Conservation (phyloP, 1,140 invertebrate genomes). For the Sinella curviseta region DNA sequence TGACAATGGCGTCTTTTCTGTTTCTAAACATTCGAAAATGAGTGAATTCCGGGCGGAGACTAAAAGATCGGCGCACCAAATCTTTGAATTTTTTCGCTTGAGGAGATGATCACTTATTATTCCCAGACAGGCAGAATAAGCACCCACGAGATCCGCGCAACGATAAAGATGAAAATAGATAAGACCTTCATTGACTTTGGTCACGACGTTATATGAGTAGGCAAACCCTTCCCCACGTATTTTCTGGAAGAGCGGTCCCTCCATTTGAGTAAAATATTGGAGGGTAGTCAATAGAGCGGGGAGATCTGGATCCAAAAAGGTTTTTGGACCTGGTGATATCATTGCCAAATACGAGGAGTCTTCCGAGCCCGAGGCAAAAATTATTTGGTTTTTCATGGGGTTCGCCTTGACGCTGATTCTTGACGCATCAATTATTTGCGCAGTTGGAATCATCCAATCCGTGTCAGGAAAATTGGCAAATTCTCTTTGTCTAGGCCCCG, state of each 20-base stretch:
- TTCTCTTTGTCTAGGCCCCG: neutral
- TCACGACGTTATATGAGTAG: slow-evolving; percentile 71
- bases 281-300: slow-evolving; percentile 75
- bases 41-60: neutral
- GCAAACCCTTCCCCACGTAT: slow-evolving; percentile 81
- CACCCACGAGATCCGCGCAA: neutral
- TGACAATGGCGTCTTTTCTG: slow-evolving; percentile 7
- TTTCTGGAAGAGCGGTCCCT: slow-evolving; percentile 84
- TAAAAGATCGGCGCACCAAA: neutral
- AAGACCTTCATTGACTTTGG: slow-evolving; percentile 67
- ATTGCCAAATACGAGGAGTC: slow-evolving; percentile 77
- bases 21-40: neutral
- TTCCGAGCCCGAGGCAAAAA: slow-evolving; percentile 76
- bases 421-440: slow-evolving; percentile 49
- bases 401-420: slow-evolving; percentile 23
- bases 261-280: slow-evolving; percentile 82
- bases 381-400: slow-evolving; percentile 56
- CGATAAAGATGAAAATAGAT: slow-evolving; percentile 71
- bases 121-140: neutral
- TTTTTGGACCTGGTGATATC: slow-evolving; percentile 64
- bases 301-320: slow-evolving; percentile 66
- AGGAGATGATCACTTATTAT: neutral
- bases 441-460: slow-evolving; percentile 50
- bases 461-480: slow-evolving; percentile 60
- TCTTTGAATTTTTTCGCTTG: neutral